Evolutionary conservation across 2,888 invertebrate genomes (phyloP), one percentile per base, ranked within the genome.

Genomic region (Catocala sponsa): DNA sequence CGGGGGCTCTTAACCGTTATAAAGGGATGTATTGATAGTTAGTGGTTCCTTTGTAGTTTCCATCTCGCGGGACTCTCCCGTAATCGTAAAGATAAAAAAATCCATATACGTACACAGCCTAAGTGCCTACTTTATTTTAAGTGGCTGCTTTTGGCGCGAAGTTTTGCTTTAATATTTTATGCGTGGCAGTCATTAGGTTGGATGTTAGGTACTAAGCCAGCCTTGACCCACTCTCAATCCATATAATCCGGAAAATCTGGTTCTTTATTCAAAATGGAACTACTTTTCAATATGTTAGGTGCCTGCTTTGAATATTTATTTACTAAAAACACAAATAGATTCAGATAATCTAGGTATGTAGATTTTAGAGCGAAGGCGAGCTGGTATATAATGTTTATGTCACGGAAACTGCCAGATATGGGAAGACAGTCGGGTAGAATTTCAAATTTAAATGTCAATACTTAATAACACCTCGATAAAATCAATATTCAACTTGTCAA

Each of bases 41-140:
- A 83, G 82, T 75, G 83, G 82, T 82, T 72, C 82, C 84, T 89
- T 89, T 90, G 90, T 90, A 87, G 85, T 85, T 81, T 70, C 70
- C 64, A 66, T 83, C 82, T 81, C 88, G 55, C 65, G 85, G 84
- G 86, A 82, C 70, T 55, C 48, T 60, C 59, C 76, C 56, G 80
- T 84, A 79, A 84, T 81, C 85, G 81, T 85, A 86, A 89, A 82
- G 70, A 79, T 80, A 81, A 81, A 77, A 80, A 81, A 80, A 79
- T 78, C 62, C 64, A 68, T 71, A 73, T 74, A 70, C 70, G 56
- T 60, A 67, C 55, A 75, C 48, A 66, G 47, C 13, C 43, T 63
- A 68, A 75, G 70, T 65, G 65, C 59, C 65, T 70, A 68, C 67
- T 78, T 70, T 67, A 65, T 62, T 66, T 65, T 63, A 68, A 71